A percentile compares a stretch with the other conserved stretches of the same genome.
Evolutionary conservation across 2,888 invertebrate species (phyloP).

Genomic region (Xanthia togata): DNA sequence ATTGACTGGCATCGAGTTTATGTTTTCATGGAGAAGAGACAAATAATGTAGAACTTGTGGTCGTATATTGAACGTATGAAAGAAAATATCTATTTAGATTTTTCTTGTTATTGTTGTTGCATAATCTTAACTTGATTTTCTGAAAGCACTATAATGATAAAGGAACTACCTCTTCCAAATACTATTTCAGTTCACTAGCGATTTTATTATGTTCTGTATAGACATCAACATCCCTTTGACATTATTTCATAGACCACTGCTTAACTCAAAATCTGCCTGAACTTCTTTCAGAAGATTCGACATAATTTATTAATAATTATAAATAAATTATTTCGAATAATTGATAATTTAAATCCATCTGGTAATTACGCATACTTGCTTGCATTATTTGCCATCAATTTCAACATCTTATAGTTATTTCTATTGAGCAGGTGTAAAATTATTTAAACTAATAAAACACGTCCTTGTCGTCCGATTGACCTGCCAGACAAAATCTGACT

Average conservation of each 20-base stretch:
- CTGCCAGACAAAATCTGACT: constrained; percentile 62
- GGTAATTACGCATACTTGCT: neutral
- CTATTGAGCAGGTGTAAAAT: constrained; percentile 36
- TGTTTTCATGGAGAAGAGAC: constrained; percentile 42
- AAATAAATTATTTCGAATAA: too few relatives aligned
- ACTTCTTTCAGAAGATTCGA: neutral
- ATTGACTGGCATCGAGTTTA: constrained; percentile 51
- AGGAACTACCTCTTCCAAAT: neutral
- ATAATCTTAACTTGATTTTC: neutral
- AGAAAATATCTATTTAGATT: constrained; percentile 55
- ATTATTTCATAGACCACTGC: neutral
- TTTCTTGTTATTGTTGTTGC: constrained; percentile 36
- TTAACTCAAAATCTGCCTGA: neutral
- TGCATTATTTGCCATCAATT: neutral
- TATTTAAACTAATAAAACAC: constrained; percentile 35
- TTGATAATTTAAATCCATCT: neutral
- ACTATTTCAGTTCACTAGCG: neutral
- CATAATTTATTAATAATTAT: too few relatives aligned
- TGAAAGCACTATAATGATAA: neutral
- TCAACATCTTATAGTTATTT: neutral
- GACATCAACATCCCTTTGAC: neutral
- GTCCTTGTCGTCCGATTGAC: constrained; percentile 61
- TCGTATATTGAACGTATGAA: constrained; percentile 53
- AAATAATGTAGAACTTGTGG: constrained; percentile 56
- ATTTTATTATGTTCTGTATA: neutral